A percentile compares a stretch with the other conserved stretches of the same genome.
Conservation (phyloP, 30 jellyfish, hydroid and myxozoan species). For the Chrysaora quinquecirrha region DNA sequence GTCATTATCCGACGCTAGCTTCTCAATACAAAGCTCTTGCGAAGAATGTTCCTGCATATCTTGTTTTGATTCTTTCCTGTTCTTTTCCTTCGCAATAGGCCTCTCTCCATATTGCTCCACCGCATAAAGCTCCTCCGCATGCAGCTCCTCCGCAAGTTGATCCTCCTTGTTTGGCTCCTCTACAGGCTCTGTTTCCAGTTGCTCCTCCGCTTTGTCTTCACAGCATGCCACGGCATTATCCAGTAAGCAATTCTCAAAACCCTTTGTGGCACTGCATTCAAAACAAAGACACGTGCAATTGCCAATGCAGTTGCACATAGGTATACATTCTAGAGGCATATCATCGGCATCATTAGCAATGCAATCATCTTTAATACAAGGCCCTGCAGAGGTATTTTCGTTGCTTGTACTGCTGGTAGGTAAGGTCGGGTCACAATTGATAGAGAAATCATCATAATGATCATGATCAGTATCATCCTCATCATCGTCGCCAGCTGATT, state of each 20-base stretch:
- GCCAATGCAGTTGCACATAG: not conserved
- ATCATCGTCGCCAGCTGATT: constrained; percentile 11
- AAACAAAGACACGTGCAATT: not conserved
- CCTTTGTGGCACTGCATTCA: not conserved
- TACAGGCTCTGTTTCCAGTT: no score
- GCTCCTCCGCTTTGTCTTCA: no score
- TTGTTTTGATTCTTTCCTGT: no score
- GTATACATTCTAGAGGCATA: not conserved
- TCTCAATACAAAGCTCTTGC: no score
- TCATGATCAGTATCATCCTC: not conserved
- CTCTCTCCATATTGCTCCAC: no score
- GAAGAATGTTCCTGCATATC: no score
- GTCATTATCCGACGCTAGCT: not conserved
- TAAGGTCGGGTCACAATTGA: not conserved
- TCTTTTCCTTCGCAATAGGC: no score
- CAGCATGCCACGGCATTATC: no score
- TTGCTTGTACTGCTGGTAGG: not conserved
- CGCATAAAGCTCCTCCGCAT: not conserved
- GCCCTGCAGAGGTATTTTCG: not conserved
- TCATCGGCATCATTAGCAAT: not conserved
- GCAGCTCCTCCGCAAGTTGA: no score
- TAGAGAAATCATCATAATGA: not conserved
- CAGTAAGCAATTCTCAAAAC: not conserved
- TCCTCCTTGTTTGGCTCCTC: no score
- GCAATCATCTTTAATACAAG: no score